phyloP scores from a whole-genome alignment of 2,888 invertebrate genomes.

The Aphodius sticticus region DNA sequence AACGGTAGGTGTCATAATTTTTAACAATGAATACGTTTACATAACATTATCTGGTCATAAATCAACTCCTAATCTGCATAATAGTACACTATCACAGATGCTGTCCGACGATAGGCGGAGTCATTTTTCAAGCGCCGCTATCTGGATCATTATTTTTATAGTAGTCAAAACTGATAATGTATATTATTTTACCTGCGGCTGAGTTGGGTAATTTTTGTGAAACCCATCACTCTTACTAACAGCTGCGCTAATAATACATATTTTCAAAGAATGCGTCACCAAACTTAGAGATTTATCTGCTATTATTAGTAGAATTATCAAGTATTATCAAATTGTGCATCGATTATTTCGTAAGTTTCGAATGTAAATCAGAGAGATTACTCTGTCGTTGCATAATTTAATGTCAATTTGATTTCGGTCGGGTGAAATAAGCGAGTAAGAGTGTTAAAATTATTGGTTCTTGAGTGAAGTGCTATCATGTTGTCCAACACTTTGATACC shows the following conservation, averaged over 20 bases:
- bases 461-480: neutral
- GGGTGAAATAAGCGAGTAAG: neutral
- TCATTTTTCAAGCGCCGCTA: slow-evolving; percentile 9
- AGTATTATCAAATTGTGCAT: neutral
- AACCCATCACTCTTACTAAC: neutral
- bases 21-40: slow-evolving; percentile 22
- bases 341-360: neutral
- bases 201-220: neutral
- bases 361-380: neutral
- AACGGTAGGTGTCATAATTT: slow-evolving; percentile 23
- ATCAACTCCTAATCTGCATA: slow-evolving; percentile 18
- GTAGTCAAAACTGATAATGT: neutral
- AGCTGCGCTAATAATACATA: neutral
- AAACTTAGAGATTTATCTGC: neutral
- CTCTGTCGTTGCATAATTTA: neutral
- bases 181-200: neutral
- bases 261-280: neutral
- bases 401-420: neutral
- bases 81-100: slow-evolving; percentile 17
- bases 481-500: neutral
- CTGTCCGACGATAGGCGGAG: neutral
- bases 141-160: neutral
- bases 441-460: neutral
- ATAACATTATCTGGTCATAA: slow-evolving; percentile 18
- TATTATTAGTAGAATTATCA: neutral